Evolutionary conservation across 2,888 invertebrate genomes (phyloP), one percentile per base, ranked within the genome.

Genomic region (Pinctada fucata): DNA sequence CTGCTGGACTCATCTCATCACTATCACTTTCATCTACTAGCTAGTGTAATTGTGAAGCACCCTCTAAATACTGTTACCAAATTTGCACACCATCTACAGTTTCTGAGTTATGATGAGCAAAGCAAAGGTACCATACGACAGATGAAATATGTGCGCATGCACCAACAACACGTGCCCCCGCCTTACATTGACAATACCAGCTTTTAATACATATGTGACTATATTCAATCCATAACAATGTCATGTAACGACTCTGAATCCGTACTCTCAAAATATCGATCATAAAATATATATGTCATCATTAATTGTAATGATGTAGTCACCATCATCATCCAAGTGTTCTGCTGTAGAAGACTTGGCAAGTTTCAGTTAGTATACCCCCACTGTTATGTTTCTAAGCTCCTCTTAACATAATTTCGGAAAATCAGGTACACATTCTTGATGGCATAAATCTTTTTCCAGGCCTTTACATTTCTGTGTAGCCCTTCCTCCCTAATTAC

Each of bases 121-220:
- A 73, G 3, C 73, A 63, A 47, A 75, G 58, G n/a, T 71, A 75
- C 75, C 75, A 75, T 2, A 78, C 3, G 8, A 78, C 69, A 10
- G 73, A 72, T 3, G n/a, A 73, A 66, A 67, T 70, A 64, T 78
- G 78, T n/a, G 50, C 64, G 52, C 71, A 78, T 65, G 73, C 52
- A 31, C 73, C 73, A n/a, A 64, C 68, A 69, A 78, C 73, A 31
- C 73, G 49, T 0, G 78, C 67, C 5, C 73, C 78, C 49, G 65
- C 51, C 48, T 70, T 58, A 63, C 78, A 78, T 45, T 73, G 73
- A 6, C 69, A 78, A 58, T 78, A 78, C 71, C 71, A 78, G 16
- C 58, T 66, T 45, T 66, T 71, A 3, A 78, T 52, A 4, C 31
- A 48, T 3, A 69, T 49, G 5, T 65, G 48, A 4, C 63, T 65